These are phyloP conservation scores for Tokudaia tokunoshimensis DNA, from an alignment of 2,797 vertebrate species.

Conservation along the genomic window DNA sequence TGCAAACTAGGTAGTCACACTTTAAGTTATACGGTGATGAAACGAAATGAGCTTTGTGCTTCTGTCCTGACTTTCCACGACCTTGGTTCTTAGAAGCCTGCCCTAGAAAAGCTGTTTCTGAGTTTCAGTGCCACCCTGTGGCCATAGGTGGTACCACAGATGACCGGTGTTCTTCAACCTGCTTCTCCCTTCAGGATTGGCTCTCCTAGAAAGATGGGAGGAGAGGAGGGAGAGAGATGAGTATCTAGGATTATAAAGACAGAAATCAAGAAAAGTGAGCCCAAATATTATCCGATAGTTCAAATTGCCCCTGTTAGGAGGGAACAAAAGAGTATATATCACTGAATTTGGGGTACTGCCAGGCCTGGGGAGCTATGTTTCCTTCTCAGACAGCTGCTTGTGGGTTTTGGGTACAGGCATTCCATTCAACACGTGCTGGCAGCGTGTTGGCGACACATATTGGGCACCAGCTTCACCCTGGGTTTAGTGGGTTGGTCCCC, in stretches of 20 bases:
- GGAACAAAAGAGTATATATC: background rate
- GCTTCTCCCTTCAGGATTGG: background rate
- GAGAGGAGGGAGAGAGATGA: background rate
- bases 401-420: background rate
- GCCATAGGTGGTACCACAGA: background rate
- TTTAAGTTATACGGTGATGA: background rate
- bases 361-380: background rate
- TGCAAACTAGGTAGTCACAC: background rate
- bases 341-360: background rate
- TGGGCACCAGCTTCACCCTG: background rate
- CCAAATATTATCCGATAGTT: background rate
- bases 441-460: background rate
- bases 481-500: background rate
- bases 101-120: background rate
- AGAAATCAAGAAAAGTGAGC: background rate
- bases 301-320: background rate
- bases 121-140: background rate
- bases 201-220: background rate
- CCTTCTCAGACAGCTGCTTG: background rate
- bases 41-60: background rate
- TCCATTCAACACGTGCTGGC: background rate
- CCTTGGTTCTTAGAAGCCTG: conserved; percentile 3
- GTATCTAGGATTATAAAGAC: background rate
- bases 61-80: background rate
- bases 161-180: background rate